Conservation (phyloP, 92 coral and sea anemone genomes). For the Phenganax stokvisi region DNA sequence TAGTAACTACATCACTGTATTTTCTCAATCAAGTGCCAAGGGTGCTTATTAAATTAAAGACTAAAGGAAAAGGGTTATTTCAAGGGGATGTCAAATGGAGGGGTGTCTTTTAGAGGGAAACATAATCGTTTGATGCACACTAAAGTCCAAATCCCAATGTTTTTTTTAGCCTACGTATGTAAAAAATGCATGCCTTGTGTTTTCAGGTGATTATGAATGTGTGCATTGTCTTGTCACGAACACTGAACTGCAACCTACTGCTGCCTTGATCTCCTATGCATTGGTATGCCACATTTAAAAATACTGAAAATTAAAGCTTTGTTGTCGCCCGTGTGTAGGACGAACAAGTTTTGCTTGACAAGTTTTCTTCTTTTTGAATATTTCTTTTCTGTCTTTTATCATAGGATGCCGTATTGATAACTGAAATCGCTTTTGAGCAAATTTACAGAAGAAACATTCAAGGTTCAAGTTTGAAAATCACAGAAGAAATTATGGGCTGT, state of each 20-base stretch:
- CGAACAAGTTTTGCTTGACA: not conserved
- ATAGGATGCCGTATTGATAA: conserved; percentile 24
- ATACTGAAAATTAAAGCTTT: not conserved
- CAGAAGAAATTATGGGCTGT: conserved; percentile 72
- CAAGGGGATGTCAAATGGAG: too few species aligned
- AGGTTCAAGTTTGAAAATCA: conserved; percentile 11
- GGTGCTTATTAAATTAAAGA: too few species aligned
- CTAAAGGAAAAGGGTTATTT: too few species aligned
- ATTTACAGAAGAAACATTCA: conserved; percentile 5
- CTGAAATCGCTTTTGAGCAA: conserved; percentile 18
- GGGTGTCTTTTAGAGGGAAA: too few species aligned
- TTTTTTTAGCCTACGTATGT: not conserved
- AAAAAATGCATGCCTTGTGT: not conserved
- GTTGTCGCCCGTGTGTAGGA: not conserved
- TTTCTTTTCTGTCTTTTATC: not conserved
- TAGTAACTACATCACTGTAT: too few species aligned
- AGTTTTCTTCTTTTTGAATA: not conserved
- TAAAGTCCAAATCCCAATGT: not conserved
- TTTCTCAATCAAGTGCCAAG: too few species aligned
- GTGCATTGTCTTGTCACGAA: conserved; percentile 89
- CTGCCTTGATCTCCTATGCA: conserved; percentile 77
- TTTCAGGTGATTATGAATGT: conserved; percentile 75
- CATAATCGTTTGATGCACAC: not conserved
- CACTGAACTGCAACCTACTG: conserved; percentile 79
- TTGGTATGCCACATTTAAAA: conserved; percentile 50